Conservation (phyloP, 1,140 invertebrate genomes). For the Saccostrea cuccullata region DNA sequence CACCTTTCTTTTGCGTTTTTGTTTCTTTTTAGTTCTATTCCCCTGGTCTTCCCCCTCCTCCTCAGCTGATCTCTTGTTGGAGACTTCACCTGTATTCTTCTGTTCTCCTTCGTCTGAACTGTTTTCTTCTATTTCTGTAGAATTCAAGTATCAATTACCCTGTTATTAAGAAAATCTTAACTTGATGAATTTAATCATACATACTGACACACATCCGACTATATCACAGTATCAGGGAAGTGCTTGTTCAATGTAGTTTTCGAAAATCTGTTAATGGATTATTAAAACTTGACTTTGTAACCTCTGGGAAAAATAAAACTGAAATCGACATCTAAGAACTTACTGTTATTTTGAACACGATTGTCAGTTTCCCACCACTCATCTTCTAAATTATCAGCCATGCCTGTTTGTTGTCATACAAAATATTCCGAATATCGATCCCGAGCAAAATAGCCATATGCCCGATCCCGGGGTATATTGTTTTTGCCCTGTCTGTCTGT, state of each 20-base stretch:
- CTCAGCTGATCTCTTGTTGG: not conserved
- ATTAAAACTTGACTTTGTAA: no score
- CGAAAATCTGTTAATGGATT: no score
- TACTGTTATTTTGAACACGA: not conserved
- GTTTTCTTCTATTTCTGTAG: not conserved
- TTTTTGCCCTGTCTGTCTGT: not conserved
- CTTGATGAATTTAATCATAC: no score
- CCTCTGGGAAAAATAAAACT: no score
- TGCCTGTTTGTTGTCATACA: slow-evolving; percentile 15
- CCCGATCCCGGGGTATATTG: no score
- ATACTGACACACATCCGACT: no score
- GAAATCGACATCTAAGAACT: not conserved
- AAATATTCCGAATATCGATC: not conserved
- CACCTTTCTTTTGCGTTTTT: slow-evolving; percentile 1
- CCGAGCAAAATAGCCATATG: not conserved
- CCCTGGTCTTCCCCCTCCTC: not conserved
- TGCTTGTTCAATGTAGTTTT: no score
- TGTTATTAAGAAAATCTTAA: no score
- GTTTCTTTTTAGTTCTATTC: not conserved
- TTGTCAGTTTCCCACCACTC: slow-evolving; percentile 18
- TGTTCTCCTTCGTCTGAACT: not conserved
- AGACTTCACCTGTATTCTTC: not conserved
- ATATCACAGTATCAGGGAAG: no score
- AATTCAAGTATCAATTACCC: not conserved
- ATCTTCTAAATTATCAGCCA: slow-evolving; percentile 26